These are phyloP conservation scores for Epicampocera succincta DNA, from an alignment of 2,888 invertebrate genomes.

Conservation along the genomic window DNA sequence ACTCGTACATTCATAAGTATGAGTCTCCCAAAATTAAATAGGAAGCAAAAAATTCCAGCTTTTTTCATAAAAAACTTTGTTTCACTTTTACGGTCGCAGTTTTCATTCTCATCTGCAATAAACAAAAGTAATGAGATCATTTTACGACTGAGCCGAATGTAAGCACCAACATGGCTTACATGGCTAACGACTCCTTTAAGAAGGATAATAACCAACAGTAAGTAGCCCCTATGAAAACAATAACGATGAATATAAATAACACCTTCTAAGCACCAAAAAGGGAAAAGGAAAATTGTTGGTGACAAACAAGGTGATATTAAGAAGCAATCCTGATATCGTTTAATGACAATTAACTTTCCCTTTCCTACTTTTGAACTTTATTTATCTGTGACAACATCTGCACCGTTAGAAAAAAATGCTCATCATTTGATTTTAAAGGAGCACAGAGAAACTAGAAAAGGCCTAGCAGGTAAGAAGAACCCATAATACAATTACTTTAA, in stretches of 20 bases:
- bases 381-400: too few relatives aligned
- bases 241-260: slow-evolving; percentile 19
- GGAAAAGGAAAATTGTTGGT: too few relatives aligned
- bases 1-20: too few relatives aligned
- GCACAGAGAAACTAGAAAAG: too few relatives aligned
- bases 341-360: too few relatives aligned
- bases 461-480: too few relatives aligned
- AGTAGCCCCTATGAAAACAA: slow-evolving; percentile 17
- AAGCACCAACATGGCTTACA: slow-evolving; percentile 10
- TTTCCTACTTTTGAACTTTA: too few relatives aligned
- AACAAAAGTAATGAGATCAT: slow-evolving; percentile 11
- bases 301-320: too few relatives aligned
- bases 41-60: slow-evolving; percentile 26
- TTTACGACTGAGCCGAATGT: neutral
- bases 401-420: too few relatives aligned
- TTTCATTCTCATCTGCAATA: slow-evolving; percentile 29
- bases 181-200: slow-evolving; percentile 2
- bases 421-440: too few relatives aligned
- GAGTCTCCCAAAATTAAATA: neutral
- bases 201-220: slow-evolving; percentile 8
- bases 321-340: too few relatives aligned
- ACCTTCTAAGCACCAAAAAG: neutral
- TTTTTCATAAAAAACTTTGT: slow-evolving; percentile 25
- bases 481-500: too few relatives aligned
- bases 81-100: slow-evolving; percentile 45